A percentile compares a stretch with the other conserved stretches of the same genome.
These are phyloP conservation scores for Leucoraja erinaceus DNA, from an alignment of 2,113 vertebrate genomes.

Conservation along the genomic window DNA sequence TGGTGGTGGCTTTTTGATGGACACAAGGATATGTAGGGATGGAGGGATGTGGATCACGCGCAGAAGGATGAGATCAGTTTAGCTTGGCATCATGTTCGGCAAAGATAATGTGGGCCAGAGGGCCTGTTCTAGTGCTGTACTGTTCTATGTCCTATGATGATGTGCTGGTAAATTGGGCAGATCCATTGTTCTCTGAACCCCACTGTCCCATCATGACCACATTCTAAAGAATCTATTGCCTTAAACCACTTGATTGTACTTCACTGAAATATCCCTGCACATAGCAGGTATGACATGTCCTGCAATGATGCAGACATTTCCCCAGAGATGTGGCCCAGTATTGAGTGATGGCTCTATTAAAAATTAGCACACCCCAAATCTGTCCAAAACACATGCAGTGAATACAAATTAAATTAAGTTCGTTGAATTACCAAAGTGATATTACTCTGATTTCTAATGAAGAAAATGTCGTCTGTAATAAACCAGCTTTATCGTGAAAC, in stretches of 20 bases:
- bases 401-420: background rate
- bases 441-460: background rate
- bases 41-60: too few relatives aligned
- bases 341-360: background rate
- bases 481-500: background rate
- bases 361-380: conserved; percentile 1
- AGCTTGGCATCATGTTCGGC: too few relatives aligned
- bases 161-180: background rate
- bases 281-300: background rate
- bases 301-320: background rate
- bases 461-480: background rate
- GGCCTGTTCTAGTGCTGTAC: too few relatives aligned
- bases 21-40: too few relatives aligned
- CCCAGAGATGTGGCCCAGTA: background rate
- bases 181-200: background rate
- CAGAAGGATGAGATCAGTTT: too few relatives aligned
- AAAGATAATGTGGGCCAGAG: too few relatives aligned
- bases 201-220: background rate
- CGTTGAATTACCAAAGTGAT: background rate
- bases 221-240: background rate
- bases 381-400: background rate
- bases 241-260: background rate
- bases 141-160: too few relatives aligned
- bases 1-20: too few relatives aligned
- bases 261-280: background rate